A percentile compares a stretch with the other conserved stretches of the same genome.
phyloP scores from a whole-genome alignment of 2,113 vertebrate genomes.

The Raja brachyura region DNA sequence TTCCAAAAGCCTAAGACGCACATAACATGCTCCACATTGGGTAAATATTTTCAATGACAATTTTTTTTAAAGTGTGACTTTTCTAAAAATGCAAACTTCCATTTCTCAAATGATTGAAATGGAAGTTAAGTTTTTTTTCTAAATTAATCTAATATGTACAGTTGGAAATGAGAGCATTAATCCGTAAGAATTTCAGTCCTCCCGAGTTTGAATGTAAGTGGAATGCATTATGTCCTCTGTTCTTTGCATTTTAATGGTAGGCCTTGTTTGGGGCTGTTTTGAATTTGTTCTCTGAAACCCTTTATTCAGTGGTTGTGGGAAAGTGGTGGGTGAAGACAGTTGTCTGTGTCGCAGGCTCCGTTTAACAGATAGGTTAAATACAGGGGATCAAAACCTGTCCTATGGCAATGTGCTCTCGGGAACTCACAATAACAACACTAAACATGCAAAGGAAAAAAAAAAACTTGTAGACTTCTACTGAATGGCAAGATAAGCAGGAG shows the following conservation, averaged over 20 bases:
- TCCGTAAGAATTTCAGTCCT: slow-evolving; percentile 33
- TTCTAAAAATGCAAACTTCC: not conserved
- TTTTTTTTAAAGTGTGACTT: not conserved
- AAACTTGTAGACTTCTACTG: not conserved
- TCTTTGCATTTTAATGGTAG: slow-evolving; percentile 56
- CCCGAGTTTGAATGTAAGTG: slow-evolving; percentile 22
- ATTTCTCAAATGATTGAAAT: slow-evolving; percentile 26
- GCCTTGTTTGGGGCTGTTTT: slow-evolving; percentile 49
- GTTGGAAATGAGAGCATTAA: slow-evolving; percentile 24
- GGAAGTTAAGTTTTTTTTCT: slow-evolving; percentile 6
- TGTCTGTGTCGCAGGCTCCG: slow-evolving; percentile 60
- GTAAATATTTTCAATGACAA: not conserved
- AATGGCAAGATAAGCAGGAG: slow-evolving; percentile 46
- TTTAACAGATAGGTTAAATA: slow-evolving; percentile 67
- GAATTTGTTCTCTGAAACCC: slow-evolving; percentile 67
- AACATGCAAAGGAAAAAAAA: not conserved
- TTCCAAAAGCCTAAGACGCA: slow-evolving; percentile 1
- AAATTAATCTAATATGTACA: not conserved
- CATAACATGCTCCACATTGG: slow-evolving; percentile 29
- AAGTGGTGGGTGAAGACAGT: slow-evolving; percentile 66
- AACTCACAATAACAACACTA: not conserved
- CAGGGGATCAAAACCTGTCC: slow-evolving; percentile 54
- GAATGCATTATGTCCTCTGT: slow-evolving; percentile 62
- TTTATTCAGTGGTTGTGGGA: slow-evolving; percentile 72
- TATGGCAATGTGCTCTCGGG: slow-evolving; percentile 43